Conservation (phyloP, 2,888 invertebrate genomes). For the Lasioglossum zephyrum region DNA sequence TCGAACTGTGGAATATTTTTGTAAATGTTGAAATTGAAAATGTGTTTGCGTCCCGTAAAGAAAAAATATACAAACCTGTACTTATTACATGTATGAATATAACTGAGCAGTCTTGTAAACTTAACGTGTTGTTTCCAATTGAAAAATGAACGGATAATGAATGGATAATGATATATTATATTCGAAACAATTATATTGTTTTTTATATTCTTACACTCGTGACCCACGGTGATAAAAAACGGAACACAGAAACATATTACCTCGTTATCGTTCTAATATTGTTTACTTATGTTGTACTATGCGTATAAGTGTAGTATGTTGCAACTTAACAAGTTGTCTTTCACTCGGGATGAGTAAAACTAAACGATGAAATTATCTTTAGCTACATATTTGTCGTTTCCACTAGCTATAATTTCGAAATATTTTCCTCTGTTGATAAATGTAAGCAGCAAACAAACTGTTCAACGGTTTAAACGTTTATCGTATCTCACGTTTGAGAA, state of each 20-base stretch:
- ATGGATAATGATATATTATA: background rate
- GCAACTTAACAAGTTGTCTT: constrained; percentile 26
- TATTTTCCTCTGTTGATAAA: background rate
- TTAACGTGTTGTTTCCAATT: background rate
- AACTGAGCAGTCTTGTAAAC: background rate
- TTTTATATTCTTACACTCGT: background rate
- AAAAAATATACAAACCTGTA: constrained; percentile 26
- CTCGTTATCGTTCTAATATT: constrained; percentile 42
- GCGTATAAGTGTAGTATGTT: constrained; percentile 26
- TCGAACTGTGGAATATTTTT: background rate
- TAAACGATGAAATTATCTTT: constrained; percentile 9
- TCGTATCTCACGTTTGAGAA: background rate
- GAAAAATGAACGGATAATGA: background rate
- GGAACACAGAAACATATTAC: constrained; percentile 32
- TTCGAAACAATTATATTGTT: background rate
- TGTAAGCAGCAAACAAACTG: background rate
- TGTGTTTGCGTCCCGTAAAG: background rate
- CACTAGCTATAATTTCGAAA: background rate
- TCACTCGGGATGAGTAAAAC: constrained; percentile 6
- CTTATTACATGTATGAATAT: constrained; percentile 28
- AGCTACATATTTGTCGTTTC: background rate
- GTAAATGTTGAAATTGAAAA: too few species aligned
- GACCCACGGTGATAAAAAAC: background rate
- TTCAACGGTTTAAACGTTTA: background rate
- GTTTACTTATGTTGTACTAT: constrained; percentile 47